A percentile compares a stretch with the other conserved stretches of the same genome.
Evolutionary conservation across 2,888 invertebrate genomes (phyloP).

Genomic region (Zaprionus lineosus): DNA sequence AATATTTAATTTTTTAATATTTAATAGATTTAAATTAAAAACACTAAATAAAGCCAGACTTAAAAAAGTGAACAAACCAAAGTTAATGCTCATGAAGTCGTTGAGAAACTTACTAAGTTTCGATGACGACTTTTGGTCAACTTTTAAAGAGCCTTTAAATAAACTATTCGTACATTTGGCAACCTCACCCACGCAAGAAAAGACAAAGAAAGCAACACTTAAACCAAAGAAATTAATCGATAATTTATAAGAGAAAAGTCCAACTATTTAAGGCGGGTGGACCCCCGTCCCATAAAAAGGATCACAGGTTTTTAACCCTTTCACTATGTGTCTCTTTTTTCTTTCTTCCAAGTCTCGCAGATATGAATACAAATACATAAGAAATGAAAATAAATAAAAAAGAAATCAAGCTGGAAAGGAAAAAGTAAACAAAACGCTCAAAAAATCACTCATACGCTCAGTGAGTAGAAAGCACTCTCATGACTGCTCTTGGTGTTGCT

Average conservation of each 20-base stretch:
- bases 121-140: too few relatives aligned
- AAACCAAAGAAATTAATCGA: conserved; percentile 62
- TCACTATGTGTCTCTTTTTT: conserved; percentile 55
- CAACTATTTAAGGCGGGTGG: conserved; percentile 29
- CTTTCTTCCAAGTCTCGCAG: background rate
- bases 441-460: conserved; percentile 64
- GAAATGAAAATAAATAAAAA: conserved; percentile 41
- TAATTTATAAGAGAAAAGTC: conserved; percentile 65
- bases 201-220: conserved; percentile 35
- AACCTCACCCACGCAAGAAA: background rate
- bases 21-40: too few relatives aligned
- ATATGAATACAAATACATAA: conserved; percentile 52
- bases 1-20: too few relatives aligned
- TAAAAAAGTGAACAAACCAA: too few relatives aligned
- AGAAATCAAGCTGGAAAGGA: conserved; percentile 16
- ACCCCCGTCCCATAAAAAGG: conserved; percentile 35
- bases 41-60: too few relatives aligned
- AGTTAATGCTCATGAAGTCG: too few relatives aligned
- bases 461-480: conserved; percentile 28
- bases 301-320: conserved; percentile 76
- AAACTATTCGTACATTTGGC: conserved; percentile 26
- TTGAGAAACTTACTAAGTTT: too few relatives aligned
- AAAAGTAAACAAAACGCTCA: conserved; percentile 33
- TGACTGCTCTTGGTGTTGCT: conserved; percentile 13
- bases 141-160: conserved; percentile 37